Base-by-base conservation (phyloP, 2,113 vertebrate species). In the Piaya cayana region DNA sequence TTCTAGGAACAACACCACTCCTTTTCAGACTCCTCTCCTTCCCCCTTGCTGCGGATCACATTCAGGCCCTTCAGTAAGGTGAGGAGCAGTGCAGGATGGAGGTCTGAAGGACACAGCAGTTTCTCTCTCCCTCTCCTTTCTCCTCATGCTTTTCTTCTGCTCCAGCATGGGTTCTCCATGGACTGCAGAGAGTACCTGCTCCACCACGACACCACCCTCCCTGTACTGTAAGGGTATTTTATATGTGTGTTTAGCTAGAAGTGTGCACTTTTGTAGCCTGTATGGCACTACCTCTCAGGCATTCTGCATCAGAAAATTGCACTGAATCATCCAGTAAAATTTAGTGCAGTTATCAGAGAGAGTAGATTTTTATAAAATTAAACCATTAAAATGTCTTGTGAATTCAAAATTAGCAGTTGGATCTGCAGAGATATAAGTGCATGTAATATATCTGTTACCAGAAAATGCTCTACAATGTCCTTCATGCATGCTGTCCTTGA, bases 41-140 rank as follows among this genome's bases (percentile, higher is more conserved):
- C 11, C 20, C 34, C 4, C 21, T 55, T 56, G 55, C 56, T 90
- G 32, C 19, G 67, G 74, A 22, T 56, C 52, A 43, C 12, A 25
- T 59, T 58, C 60, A 79, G 20, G 34, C 15, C 27, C 59, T 55
- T 29, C 43, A 25, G 21, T 15, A 34, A 70, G 32, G 19, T n/a
- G 43, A 82, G 49, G 29, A 76, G 15, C 1, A 4, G 32, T 0
- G 2, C 17, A 70, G 11, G 7, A 3, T 67, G 19, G 32, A 58
- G n/a, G 17, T 43, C 27, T 8, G 5, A 13, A 32, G 8, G n/a
- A 43, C 64, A 52, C 0, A 2, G 22, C 2, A 8, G 29, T 12
- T 88, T 15, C 47, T 67, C 21, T 84, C 52, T 47, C 10, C 23
- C 45, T 5, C 20, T 91, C 5, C 30, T 62, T 49, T 29, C 15